These are phyloP conservation scores for Mugil cephalus DNA, from an alignment of 2,113 vertebrate genomes.

Conservation along the genomic window DNA sequence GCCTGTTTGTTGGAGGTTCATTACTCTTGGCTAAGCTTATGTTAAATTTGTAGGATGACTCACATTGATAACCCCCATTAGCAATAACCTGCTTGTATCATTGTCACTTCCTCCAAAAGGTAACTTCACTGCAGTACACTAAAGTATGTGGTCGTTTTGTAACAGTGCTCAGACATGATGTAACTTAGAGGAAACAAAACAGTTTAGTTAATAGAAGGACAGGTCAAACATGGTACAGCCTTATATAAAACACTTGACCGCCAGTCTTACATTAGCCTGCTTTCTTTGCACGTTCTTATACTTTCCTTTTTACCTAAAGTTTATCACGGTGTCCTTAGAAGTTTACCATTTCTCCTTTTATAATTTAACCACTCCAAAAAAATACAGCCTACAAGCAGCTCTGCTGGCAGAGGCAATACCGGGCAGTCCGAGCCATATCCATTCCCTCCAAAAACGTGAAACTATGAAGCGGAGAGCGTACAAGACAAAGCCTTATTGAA, in stretches of 20 bases:
- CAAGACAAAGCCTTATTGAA: slow-evolving; percentile 60
- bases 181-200: background rate
- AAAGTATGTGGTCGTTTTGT: background rate
- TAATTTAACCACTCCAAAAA: background rate
- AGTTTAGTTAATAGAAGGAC: background rate
- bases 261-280: too few relatives aligned
- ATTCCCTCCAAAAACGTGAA: slow-evolving; percentile 22
- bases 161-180: background rate
- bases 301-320: too few relatives aligned
- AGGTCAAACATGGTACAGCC: background rate
- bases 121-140: background rate
- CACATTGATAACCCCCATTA: slow-evolving; percentile 4
- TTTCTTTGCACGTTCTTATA: too few relatives aligned
- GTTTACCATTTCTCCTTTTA: background rate
- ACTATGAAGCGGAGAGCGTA: slow-evolving; percentile 16
- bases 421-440: background rate
- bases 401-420: background rate
- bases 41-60: background rate
- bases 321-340: background rate
- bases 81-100: slow-evolving; percentile 13
- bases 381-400: background rate
- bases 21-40: background rate
- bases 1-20: background rate
- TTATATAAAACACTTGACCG: background rate
- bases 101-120: slow-evolving; percentile 8